These are phyloP conservation scores for Chloropsis cyanopogon DNA, from an alignment of 2,113 vertebrate species.

Conservation along the genomic window DNA sequence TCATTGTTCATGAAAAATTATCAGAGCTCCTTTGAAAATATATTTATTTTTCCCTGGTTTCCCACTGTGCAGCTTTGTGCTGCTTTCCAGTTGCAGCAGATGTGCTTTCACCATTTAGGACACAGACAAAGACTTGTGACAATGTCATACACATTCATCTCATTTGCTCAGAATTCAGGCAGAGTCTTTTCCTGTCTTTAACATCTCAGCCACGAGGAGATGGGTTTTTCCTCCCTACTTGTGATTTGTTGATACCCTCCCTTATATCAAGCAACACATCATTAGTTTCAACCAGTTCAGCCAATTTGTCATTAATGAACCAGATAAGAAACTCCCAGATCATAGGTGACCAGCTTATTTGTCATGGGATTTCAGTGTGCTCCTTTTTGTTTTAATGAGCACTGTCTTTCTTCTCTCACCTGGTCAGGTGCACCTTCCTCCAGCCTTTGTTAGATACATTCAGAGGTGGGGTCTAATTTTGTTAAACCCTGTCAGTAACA, in stretches of 20 bases:
- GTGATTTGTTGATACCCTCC: not conserved
- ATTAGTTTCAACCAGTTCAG: conserved; percentile 2
- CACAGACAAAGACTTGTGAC: not conserved
- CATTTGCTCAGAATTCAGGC: not conserved
- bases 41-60: not conserved
- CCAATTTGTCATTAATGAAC: not conserved
- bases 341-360: not conserved
- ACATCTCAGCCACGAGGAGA: not conserved
- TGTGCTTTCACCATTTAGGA: not conserved
- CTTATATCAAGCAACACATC: not conserved
- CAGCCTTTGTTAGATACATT: not conserved
- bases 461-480: not conserved
- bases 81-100: not conserved
- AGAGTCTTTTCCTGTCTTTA: not conserved
- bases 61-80: not conserved
- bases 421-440: not conserved
- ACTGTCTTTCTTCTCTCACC: not conserved
- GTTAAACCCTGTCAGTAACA: not conserved
- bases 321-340: not conserved
- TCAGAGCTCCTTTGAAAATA: not conserved
- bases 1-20: not conserved
- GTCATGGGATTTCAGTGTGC: not conserved
- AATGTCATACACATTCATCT: not conserved
- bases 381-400: conserved; percentile 8
- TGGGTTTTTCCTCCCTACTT: not conserved